phyloP scores from a whole-genome alignment of 2,888 invertebrate genomes.

The Drosophila fulvimacula region DNA sequence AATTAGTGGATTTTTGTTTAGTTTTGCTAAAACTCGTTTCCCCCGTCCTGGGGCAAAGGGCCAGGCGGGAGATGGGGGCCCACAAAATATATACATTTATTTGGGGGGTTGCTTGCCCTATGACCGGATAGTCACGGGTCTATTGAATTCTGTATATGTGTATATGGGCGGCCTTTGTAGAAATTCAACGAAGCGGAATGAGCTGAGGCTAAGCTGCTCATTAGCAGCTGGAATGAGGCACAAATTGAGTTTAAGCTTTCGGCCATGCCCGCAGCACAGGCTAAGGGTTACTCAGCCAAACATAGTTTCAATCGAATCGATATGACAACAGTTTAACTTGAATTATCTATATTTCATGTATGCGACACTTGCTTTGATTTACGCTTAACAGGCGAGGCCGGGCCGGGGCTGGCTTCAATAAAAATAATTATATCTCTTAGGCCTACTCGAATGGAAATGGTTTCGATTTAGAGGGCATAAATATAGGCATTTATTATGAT shows the following conservation, averaged over 20 bases:
- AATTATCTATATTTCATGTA: constrained; percentile 10
- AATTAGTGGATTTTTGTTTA: constrained; percentile 64
- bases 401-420: background rate
- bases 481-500: constrained; percentile 1
- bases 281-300: constrained; percentile 11
- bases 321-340: constrained; percentile 2
- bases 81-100: constrained; percentile 16
- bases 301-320: constrained; percentile 22
- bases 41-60: constrained; percentile 2
- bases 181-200: constrained; percentile 60
- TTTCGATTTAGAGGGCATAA: background rate
- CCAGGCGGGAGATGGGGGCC: background rate
- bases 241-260: constrained; percentile 23
- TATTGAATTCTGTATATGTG: constrained; percentile 19
- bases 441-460: background rate
- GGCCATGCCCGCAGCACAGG: constrained; percentile 5
- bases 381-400: background rate
- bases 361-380: background rate
- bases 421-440: background rate
- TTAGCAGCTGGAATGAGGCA: constrained; percentile 29
- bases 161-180: constrained; percentile 36
- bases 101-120: constrained; percentile 47
- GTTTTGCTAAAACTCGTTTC: constrained; percentile 60
- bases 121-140: constrained; percentile 3
- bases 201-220: constrained; percentile 55